Evolutionary conservation across 2,113 vertebrate genomes (phyloP), one percentile per base, ranked within the genome.

Genomic region (Benthochromis sp.): DNA sequence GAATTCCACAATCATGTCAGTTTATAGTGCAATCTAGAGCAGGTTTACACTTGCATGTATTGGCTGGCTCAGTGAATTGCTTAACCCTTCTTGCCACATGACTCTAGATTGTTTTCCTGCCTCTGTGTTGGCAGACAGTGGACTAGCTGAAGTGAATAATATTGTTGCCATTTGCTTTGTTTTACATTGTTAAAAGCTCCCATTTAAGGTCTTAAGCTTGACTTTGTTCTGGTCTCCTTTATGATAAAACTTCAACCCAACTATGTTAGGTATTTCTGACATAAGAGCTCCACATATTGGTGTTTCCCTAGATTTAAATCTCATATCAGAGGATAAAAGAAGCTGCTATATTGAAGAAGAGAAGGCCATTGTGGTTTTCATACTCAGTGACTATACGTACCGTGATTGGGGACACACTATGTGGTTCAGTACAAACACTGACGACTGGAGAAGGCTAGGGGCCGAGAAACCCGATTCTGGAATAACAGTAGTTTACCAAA

Each of bases 341-440:
- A 71, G 82, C 59, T 85, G 45, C 59, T 78, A 53, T 63, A 81
- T 36, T 83, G 38, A 66, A 29, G 63, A 40, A 57, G 69, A 84
- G 36, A 71, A 81, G 27, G 31, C 80, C 55, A 86, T 85, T 87
- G 87, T 94, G 91, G 63, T 84, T 92, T 71, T 86, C 71, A 92
- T 90, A 57, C 83, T 87, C 13, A 5, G 85, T 90, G 88, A 92
- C 90, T 94, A 93, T 94, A 93, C 82, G 83, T 81, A 7, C 86
- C 31, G 61, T 47, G 84, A 90, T 50, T 79, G 83, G 88, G 63
- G 87, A 91, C 88, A 82, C 87, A 88, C 80, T 93, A 90, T 87
- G 90, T 43, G 87, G 47, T 91, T 89, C 82, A 83, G 88, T 90
- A 84, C 81, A 83, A 94, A 92, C 84, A 87, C 57, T 11, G 85